Base-by-base conservation (phyloP, 2,888 invertebrate genomes). In the Callimorpha dominula region DNA sequence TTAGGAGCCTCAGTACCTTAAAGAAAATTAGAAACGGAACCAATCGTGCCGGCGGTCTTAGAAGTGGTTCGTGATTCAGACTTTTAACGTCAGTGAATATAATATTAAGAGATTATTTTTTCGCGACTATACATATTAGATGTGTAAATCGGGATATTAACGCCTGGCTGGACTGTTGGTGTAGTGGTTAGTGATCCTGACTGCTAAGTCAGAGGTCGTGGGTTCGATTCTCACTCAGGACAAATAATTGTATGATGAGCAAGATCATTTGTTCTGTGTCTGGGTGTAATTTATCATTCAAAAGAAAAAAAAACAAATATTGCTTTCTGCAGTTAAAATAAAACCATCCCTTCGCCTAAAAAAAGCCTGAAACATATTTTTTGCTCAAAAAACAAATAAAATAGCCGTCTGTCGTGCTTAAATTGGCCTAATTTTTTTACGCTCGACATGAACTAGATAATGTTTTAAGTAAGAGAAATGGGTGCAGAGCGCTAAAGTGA, bases 391-490 rank as follows among this genome's bases (percentile, higher is more conserved):
- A 77, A 77, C 75, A 77, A 82, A 84, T 76, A 76, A 84, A 78
- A 82, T 77, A 75, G 65, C 72, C 71, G 72, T 73, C 68, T 77
- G 77, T 71, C 70, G 73, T 72, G 74, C 67, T 78, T 76, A 75
- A 78, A 78, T 78, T 78, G 77, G 77, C 77, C 79, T 79, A 80
- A 31, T 85, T 84, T 85, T n/a, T 81, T 76, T 77, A 74, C 80
- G 73, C 78, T 76, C 79, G 74, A 78, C 80, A 79, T 85, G 81
- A 87, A 87, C 86, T 87, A 89, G 88, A 90, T 88, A 91, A 89
- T 87, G 88, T 87, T 91, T 91, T 88, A 90, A 90, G 89, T 87
- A 86, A 88, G 84, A 86, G 83, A 79, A 81, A 81, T 81, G 77
- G 72, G 43, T 78, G 74, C 74, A 79, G 81, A 83, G 81, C 80